Evolutionary conservation across 2,888 invertebrate genomes (phyloP), one percentile per base, ranked within the genome.

Genomic region (Mimachlamys varia): DNA sequence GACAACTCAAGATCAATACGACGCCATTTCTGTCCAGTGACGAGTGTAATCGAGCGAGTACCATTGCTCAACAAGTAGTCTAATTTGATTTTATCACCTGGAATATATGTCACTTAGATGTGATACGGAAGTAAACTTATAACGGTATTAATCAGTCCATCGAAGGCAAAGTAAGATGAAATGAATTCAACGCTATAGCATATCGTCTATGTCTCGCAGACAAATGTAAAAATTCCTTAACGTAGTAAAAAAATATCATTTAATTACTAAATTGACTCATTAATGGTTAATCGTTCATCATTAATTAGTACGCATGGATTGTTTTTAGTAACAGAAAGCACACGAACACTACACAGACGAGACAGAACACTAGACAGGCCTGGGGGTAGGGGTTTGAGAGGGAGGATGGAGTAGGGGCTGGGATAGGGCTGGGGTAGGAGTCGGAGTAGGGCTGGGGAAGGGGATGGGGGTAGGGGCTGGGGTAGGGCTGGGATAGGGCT

Each of bases 161-260:
- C 76, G 76, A 76, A 76, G 62, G n/a, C 17, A 62, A 7, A 1
- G 17, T 62, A 62, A 62, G 62, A 62, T 62, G 62, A 62, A 62
- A 62, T 62, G 62, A 22, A 62, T 62, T 62, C 62, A 62, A 62
- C 17, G n/a, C 62, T 62, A 62, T 62, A n/a, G n/a, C n/a, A 62
- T 62, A 62, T 22, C 62, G n/a, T 62, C 3, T 17, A 7, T 62
- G n/a, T 7, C n/a, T 62, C n/a, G 53, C 62, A n/a, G n/a, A 62
- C 22, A n/a, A 62, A 62, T 62, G 19, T 22, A 7, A n/a, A 62
- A 62, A 62, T 62, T n/a, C 17, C n/a, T 62, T 1, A n/a, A n/a
- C 22, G n/a, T 7, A 62, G 22, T 22, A n/a, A 62, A 62, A n/a
- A n/a, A 62, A n/a, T 22, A 22, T 62, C 62, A 62, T 44, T 44